A percentile compares a stretch with the other conserved stretches of the same genome.
Evolutionary conservation across 2,888 invertebrate species (phyloP).

Genomic region (Lepidocyrtinus sp.): DNA sequence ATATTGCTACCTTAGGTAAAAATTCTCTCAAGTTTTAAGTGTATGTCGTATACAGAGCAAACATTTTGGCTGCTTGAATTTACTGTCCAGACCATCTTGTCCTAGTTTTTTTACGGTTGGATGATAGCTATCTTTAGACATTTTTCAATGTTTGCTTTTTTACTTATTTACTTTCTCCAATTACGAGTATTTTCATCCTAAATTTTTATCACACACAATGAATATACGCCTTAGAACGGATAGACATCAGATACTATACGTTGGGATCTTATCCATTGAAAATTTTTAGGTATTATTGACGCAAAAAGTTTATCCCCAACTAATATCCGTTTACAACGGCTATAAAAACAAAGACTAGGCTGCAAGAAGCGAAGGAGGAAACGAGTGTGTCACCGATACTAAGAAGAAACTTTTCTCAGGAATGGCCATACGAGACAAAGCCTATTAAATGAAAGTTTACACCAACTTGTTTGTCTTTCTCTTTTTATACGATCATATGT

Average conservation of each 20-base stretch:
- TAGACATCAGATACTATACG: too few species aligned
- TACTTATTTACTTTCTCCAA: conserved; percentile 7
- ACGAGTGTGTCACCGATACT: not conserved
- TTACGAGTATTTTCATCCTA: not conserved
- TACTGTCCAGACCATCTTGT: not conserved
- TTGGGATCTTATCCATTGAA: too few species aligned
- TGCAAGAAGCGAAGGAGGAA: not conserved
- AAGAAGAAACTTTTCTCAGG: not conserved
- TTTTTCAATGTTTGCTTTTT: conserved; percentile 9
- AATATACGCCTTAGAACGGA: too few species aligned
- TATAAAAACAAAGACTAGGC: conserved; percentile 4
- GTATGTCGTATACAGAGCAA: conserved; percentile 1
- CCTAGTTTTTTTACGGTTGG: not conserved
- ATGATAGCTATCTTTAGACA: conserved; percentile 6
- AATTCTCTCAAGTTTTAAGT: too few species aligned
- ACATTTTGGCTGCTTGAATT: not conserved
- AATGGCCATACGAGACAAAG: too few species aligned
- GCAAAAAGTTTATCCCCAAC: conserved; percentile 9
- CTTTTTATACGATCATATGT: not conserved
- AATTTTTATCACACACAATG: not conserved
- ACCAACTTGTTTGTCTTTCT: not conserved
- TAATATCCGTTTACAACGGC: not conserved
- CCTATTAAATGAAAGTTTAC: not conserved
- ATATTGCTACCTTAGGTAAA: too few species aligned
- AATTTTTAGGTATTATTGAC: conserved; percentile 1